Percentiles rank a stretch among this genome's conserved stretches.
These are phyloP conservation scores for Lycophotia porphyrea DNA, from an alignment of 2,888 invertebrate species.

Conservation along the genomic window DNA sequence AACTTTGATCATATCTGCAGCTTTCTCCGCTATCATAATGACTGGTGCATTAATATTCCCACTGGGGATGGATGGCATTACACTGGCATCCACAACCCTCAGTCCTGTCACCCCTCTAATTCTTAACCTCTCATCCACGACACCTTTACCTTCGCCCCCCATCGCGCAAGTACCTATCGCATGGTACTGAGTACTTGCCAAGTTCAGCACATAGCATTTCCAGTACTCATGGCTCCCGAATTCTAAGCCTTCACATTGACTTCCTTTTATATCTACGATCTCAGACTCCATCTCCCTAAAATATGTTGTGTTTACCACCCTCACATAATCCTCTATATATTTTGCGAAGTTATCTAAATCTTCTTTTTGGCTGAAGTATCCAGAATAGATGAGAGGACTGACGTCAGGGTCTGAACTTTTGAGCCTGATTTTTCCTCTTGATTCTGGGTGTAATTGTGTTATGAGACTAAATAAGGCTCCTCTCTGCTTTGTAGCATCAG, in stretches of 20 bases:
- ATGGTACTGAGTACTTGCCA: constrained; percentile 91
- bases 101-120: constrained; percentile 90
- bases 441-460: constrained; percentile 74
- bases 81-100: constrained; percentile 94
- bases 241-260: constrained; percentile 66
- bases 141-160: constrained; percentile 73
- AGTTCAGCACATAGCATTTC: constrained; percentile 72
- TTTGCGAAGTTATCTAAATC: constrained; percentile 72
- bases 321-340: constrained; percentile 69
- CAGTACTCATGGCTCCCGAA: constrained; percentile 73
- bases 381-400: constrained; percentile 69
- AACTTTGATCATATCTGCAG: constrained; percentile 94
- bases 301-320: constrained; percentile 70
- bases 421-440: constrained; percentile 73
- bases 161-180: constrained; percentile 77
- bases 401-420: constrained; percentile 71
- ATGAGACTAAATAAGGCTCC: constrained; percentile 66
- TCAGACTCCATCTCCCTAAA: constrained; percentile 68
- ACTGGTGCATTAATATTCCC: constrained; percentile 96
- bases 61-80: constrained; percentile 94
- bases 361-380: constrained; percentile 64
- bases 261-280: constrained; percentile 63
- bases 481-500: constrained; percentile 57
- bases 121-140: constrained; percentile 74
- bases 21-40: constrained; percentile 96